Base-by-base conservation (phyloP, 1,140 invertebrate species). In the Psix sp. region DNA sequence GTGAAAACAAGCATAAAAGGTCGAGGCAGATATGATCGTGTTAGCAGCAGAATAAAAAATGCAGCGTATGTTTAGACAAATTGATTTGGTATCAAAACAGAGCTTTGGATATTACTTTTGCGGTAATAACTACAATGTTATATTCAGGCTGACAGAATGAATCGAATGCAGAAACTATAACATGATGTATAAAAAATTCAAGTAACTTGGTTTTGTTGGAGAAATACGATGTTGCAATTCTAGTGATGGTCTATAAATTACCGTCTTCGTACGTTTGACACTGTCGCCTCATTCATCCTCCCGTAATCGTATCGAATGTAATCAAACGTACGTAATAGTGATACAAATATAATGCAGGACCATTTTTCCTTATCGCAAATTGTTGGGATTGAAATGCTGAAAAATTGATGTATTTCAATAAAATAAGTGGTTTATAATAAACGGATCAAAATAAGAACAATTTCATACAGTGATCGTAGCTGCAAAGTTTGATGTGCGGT, bases 241-340 rank as follows among this genome's bases (percentile, higher is more conserved):
- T 38, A 46, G 16, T 42, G 45, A 59, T 45, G 26, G 65, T 35
- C 29, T 21, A 42, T 56, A 45, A 43, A 51, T 68, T 57, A 54
- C 21, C 38, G 36, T 56, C 10, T 10, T 40, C 17, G 9, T 20
- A n/a, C n/a, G 5, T 21, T 24, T 24, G 39, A n/a, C n/a, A n/a
- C n/a, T n/a, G n/a, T n/a, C n/a, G n/a, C n/a, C n/a, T n/a, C n/a
- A n/a, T n/a, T n/a, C n/a, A n/a, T n/a, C n/a, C n/a, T n/a, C n/a
- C n/a, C n/a, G n/a, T 3, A 21, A 56, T 66, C 11, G 57, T 67
- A 57, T 67, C 51, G 57, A 51, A 57, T 18, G 52, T 49, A 57
- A 67, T 13, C 51, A 11, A 4, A 5, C 6, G 33, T 29, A 29
- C n/a, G n/a, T n/a, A n/a, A n/a, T n/a, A n/a, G n/a, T n/a, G n/a